Percentiles rank a stretch among this genome's conserved stretches.
Evolutionary conservation across 2,888 invertebrate species (phyloP).

Genomic region (Ophion costatus): DNA sequence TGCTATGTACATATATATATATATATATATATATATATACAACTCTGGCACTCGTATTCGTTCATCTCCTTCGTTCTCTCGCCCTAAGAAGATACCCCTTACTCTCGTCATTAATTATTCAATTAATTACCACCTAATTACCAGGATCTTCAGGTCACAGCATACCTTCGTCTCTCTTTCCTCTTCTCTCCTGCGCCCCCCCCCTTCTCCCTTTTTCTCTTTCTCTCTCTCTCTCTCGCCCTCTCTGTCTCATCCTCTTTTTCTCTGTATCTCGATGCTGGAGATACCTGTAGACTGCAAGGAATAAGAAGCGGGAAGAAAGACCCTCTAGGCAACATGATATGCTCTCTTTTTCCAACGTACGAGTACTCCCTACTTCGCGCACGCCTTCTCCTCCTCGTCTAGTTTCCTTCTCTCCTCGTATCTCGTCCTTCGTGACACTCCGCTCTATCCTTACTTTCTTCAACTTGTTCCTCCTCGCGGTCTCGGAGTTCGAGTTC

Average conservation of each 20-base stretch:
- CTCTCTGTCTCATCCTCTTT: too few species aligned
- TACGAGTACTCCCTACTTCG: slow-evolving; percentile 6
- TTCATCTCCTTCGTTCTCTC: slow-evolving; percentile 40
- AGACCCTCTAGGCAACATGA: slow-evolving; percentile 54
- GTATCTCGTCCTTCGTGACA: too few species aligned
- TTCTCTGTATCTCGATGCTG: slow-evolving; percentile 13
- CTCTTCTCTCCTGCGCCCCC: too few species aligned
- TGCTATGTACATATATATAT: neutral
- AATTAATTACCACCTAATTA: slow-evolving; percentile 81
- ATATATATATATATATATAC: slow-evolving; percentile 8
- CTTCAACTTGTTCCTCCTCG: slow-evolving; percentile 17
- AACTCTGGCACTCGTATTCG: slow-evolving; percentile 46
- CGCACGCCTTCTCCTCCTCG: neutral
- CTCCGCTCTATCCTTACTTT: neutral
- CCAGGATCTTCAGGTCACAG: slow-evolving; percentile 71
- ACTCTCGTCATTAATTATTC: slow-evolving; percentile 77
- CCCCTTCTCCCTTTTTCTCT: too few species aligned
- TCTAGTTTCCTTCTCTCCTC: too few species aligned
- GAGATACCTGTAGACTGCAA: slow-evolving; percentile 36
- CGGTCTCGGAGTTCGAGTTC: slow-evolving; percentile 37
- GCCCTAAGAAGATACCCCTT: slow-evolving; percentile 43
- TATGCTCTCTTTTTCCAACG: slow-evolving; percentile 34
- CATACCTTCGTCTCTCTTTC: slow-evolving; percentile 59
- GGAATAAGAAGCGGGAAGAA: slow-evolving; percentile 56
- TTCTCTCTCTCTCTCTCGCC: too few species aligned